Conservation (phyloP, 2,113 vertebrate species). For the Prochilodus magdalenae region DNA sequence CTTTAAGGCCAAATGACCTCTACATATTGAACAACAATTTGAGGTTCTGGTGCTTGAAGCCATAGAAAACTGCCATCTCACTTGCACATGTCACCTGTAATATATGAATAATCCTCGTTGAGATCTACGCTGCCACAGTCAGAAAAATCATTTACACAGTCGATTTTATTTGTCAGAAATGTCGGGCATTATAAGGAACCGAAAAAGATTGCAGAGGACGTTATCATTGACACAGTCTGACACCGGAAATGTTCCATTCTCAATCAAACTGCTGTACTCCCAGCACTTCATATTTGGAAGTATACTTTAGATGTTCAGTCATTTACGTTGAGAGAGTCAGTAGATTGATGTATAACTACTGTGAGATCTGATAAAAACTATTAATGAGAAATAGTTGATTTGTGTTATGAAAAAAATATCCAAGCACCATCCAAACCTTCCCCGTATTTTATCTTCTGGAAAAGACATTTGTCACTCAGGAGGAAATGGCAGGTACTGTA, state of each 20-base stretch:
- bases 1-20: slow-evolving; percentile 51
- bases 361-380: too few relatives aligned
- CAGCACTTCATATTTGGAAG: background rate
- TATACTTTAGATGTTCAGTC: background rate
- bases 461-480: background rate
- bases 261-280: background rate
- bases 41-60: slow-evolving; percentile 46
- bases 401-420: too few relatives aligned
- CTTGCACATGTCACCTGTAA: slow-evolving; percentile 30
- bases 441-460: background rate
- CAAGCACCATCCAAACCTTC: too few relatives aligned
- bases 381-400: too few relatives aligned
- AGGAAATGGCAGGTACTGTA: background rate
- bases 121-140: slow-evolving; percentile 11
- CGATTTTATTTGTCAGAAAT: background rate
- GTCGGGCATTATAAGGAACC: background rate
- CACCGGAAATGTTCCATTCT: background rate
- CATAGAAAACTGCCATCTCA: slow-evolving; percentile 41
- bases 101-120: background rate
- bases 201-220: background rate
- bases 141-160: slow-evolving; percentile 1
- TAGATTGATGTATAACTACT: too few relatives aligned
- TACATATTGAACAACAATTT: slow-evolving; percentile 48
- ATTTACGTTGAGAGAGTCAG: too few relatives aligned
- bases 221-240: background rate